phyloP scores from a whole-genome alignment of 2,888 invertebrate species.

The Drosophila diplacantha region DNA sequence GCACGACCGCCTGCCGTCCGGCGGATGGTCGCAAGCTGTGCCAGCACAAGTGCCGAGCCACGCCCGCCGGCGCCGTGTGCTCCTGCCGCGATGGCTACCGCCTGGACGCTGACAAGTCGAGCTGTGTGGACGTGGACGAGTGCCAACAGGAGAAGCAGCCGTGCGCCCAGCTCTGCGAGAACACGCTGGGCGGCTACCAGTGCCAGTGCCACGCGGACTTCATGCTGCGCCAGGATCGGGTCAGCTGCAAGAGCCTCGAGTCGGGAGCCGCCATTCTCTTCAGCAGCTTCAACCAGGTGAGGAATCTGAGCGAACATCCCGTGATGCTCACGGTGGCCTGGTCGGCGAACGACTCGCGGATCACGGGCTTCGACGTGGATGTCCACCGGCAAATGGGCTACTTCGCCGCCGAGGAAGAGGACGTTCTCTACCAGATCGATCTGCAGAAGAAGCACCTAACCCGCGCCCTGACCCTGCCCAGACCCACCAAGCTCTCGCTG shows the following conservation, averaged over 20 bases:
- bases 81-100: slow-evolving; percentile 81
- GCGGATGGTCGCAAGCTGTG: slow-evolving; percentile 76
- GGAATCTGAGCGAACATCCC: slow-evolving; percentile 78
- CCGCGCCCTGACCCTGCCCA: slow-evolving; percentile 75
- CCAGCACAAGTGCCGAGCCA: slow-evolving; percentile 81
- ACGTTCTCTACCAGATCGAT: slow-evolving; percentile 77
- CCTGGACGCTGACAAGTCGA: slow-evolving; percentile 79
- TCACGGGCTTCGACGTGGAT: slow-evolving; percentile 80
- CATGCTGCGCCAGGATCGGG: slow-evolving; percentile 80
- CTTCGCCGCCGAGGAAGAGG: slow-evolving; percentile 78
- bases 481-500: slow-evolving; percentile 81
- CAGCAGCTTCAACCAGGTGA: slow-evolving; percentile 80
- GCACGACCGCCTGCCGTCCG: slow-evolving; percentile 78
- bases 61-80: slow-evolving; percentile 84
- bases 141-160: slow-evolving; percentile 79
- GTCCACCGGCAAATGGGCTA: slow-evolving; percentile 78
- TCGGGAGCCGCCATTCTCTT: slow-evolving; percentile 80
- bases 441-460: slow-evolving; percentile 73
- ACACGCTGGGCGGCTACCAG: slow-evolving; percentile 73
- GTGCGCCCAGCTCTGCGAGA: slow-evolving; percentile 82
- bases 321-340: slow-evolving; percentile 75
- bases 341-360: slow-evolving; percentile 77
- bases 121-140: slow-evolving; percentile 86
- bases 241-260: slow-evolving; percentile 83
- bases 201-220: slow-evolving; percentile 76